Evolutionary conservation across 2,113 vertebrate species (phyloP), one percentile per base, ranked within the genome.

Genomic region (Oncorhynchus nerka): DNA sequence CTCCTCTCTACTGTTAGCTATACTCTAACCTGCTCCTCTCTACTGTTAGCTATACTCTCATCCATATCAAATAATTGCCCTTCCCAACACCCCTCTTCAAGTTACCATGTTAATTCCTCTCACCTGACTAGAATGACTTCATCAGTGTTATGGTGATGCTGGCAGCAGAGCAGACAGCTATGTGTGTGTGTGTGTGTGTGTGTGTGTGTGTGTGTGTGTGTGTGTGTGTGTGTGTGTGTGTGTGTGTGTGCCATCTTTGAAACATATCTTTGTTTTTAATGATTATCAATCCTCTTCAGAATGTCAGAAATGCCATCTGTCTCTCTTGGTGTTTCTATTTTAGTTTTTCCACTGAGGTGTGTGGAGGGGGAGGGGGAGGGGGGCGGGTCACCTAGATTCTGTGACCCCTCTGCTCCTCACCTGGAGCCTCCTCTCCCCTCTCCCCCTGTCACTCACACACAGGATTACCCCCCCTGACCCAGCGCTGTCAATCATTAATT

Each of bases 401-500:
- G 73, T 87, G 85, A 87, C 85, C 89, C 84, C 81, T 83, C 81
- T 88, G 85, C 79, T 85, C 57, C 78, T 90, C 86, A 89, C 89
- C 87, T 91, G 87, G 89, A 91, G 88, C 89, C 86, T 87, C 88
- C 93, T 93, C 32, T 5, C 32, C 5, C 32, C 32, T 6, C 92
- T 95, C 93, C 77, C 83, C 69, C 75, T 75, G 82, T 85, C 81
- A 86, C 69, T 87, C 79, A 79, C 79, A 75, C 69, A 72, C 20
- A 78, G 81, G 86, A 75, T 84, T 84, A 86, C 83, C 78, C 83
- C 83, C 76, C 78, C 84, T 82, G 51, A 57, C 79, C 24, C 15
- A 86, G 87, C 55, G 76, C 86, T 86, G 90, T 92, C 91, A 90
- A 79, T 91, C 89, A 92, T 76, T 77, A 72, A 75, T 79, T 87